Evolutionary conservation across 2,888 invertebrate species (phyloP), one percentile per base, ranked within the genome.

Genomic region (Pristionchus arcanus): DNA sequence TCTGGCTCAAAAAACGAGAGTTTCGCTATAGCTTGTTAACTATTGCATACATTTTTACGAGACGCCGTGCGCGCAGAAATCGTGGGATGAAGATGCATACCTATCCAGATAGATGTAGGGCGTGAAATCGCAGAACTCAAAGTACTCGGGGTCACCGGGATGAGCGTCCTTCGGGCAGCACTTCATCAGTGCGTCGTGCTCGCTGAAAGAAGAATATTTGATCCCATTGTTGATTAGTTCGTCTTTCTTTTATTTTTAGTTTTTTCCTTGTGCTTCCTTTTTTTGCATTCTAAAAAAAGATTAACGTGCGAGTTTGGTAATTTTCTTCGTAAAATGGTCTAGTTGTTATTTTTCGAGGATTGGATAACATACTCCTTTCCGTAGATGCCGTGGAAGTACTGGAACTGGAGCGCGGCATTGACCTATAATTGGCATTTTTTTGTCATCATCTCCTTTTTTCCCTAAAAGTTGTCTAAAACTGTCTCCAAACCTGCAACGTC

Each of bases 351-450:
- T 59, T 71, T 71, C 5, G 34, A 71, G 42, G 2, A 83, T n/a
- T 0, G n/a, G 59, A 74, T 77, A 53, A 77, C 92, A 71, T 66
- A 93, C 92, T 90, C 90, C 66, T 92, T 93, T n/a, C 92, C 91
- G 89, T 91, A 92, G 19, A 92, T 87, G 74, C 93, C 93, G 83
- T 93, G 93, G 91, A 91, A 93, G 90, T 93, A 93, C 55, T 91
- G 91, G 90, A 93, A 90, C 85, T 91, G 91, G 42, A 92, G 92
- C 21, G 91, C 92, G 0, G 93, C 92, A 89, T 92, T 93, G 90
- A 92, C 91, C 89, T 92, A 91, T 4, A 88, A 88, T 49, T 2
- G 31, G 11, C 4, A 25, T 85, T 53, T 85, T 7, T 21, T 25
- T 66, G 5, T 55, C 19, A 66, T n/a, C 13, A 25, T 66, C 28